Evolutionary conservation across 1,140 invertebrate species (phyloP).

Genomic region (Drosophila kohkoa): DNA sequence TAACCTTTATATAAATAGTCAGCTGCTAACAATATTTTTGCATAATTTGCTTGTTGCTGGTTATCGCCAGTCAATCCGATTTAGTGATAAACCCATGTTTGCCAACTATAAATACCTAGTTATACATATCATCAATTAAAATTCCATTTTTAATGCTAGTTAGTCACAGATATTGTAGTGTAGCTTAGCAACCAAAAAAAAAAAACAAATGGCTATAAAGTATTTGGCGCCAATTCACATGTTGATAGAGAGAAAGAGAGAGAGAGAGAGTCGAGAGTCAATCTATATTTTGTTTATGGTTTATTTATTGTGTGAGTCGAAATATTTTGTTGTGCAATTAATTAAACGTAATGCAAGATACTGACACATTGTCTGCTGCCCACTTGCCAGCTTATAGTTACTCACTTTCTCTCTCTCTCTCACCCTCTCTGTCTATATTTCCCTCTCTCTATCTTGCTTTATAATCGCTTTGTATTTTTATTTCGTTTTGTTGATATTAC

Average conservation of each 20-base stretch:
- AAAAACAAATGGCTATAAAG: background rate
- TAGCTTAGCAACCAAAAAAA: slow-evolving; percentile 10
- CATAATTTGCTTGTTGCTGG: background rate
- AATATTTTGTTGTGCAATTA: slow-evolving; percentile 46
- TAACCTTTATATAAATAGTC: too few relatives aligned
- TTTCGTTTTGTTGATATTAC: slow-evolving; percentile 13
- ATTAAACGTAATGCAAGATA: slow-evolving; percentile 37
- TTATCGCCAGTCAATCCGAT: background rate
- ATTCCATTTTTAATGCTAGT: slow-evolving; percentile 3
- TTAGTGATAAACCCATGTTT: background rate
- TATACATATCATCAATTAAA: slow-evolving; percentile 19
- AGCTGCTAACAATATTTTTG: background rate
- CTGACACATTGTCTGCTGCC: slow-evolving; percentile 41
- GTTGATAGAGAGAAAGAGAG: too few relatives aligned
- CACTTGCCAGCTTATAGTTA: slow-evolving; percentile 1
- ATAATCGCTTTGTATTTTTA: slow-evolving; percentile 12
- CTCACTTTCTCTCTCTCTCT: background rate
- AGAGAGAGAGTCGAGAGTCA: background rate
- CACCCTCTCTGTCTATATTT: background rate
- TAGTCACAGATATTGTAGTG: background rate
- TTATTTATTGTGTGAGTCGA: slow-evolving; percentile 19
- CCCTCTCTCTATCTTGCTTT: background rate
- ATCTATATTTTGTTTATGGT: slow-evolving; percentile 44
- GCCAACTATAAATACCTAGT: slow-evolving; percentile 10
- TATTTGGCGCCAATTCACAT: slow-evolving; percentile 29